Conservation (phyloP, 2,888 invertebrate species). For the Aproaerema taeniolella region DNA sequence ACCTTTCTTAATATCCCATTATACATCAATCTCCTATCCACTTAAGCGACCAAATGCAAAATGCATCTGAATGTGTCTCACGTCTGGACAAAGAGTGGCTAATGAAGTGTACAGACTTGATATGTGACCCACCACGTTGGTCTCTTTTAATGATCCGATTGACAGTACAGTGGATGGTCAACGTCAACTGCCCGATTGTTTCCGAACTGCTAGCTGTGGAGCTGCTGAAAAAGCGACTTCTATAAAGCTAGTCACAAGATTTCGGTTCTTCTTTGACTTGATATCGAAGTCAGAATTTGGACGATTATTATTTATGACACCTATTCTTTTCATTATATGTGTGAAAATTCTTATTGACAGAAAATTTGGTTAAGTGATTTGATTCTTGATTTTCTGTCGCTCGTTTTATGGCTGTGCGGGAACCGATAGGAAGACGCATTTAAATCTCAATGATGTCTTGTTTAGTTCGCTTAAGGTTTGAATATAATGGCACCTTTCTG, state of each 20-base stretch:
- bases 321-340: too few relatives aligned
- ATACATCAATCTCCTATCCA: conserved; percentile 62
- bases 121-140: conserved; percentile 55
- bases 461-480: conserved; percentile 23
- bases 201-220: conserved; percentile 40
- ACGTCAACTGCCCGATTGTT: conserved; percentile 61
- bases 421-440: conserved; percentile 53
- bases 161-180: conserved; percentile 65
- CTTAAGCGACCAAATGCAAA: conserved; percentile 45
- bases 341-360: too few relatives aligned
- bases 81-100: conserved; percentile 50
- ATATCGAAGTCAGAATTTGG: too few relatives aligned
- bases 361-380: too few relatives aligned
- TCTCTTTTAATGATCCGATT: conserved; percentile 67
- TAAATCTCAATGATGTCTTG: conserved; percentile 38
- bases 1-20: conserved; percentile 53
- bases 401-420: too few relatives aligned
- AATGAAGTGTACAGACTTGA: conserved; percentile 66
- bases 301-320: too few relatives aligned
- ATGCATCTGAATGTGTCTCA: conserved; percentile 61
- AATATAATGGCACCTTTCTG: conserved; percentile 53
- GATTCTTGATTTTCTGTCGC: too few relatives aligned
- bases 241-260: too few relatives aligned
- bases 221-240: too few relatives aligned
- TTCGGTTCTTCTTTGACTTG: too few relatives aligned